These are phyloP conservation scores for Squalus acanthias DNA, from an alignment of 2,797 vertebrate genomes.

Conservation along the genomic window DNA sequence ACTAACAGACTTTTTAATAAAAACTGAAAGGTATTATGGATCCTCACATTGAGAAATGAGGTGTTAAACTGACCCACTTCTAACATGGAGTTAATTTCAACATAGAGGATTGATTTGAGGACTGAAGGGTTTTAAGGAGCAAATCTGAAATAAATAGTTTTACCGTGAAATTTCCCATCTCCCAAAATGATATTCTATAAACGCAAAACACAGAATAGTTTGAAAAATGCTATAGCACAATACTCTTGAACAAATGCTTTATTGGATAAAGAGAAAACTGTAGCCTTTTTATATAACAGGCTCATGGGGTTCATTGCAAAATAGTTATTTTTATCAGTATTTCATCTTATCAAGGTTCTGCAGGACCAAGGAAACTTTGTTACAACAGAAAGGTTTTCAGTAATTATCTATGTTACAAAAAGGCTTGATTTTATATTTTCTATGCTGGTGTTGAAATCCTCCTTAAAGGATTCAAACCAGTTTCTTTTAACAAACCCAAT, in stretches of 20 bases:
- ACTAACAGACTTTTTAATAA: background rate
- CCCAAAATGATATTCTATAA: background rate
- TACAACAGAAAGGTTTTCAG: background rate
- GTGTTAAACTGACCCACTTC: background rate
- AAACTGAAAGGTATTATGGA: background rate
- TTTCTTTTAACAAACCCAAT: background rate
- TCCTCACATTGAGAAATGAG: background rate
- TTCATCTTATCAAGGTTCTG: background rate
- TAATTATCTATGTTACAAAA: background rate
- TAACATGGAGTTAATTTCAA: background rate
- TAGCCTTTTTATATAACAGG: background rate
- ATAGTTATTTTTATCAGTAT: background rate
- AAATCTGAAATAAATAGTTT: background rate
- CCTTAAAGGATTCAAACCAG: background rate
- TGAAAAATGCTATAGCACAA: background rate
- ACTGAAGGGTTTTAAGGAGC: background rate
- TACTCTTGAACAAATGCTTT: background rate
- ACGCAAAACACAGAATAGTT: background rate
- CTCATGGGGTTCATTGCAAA: background rate
- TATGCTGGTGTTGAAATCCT: background rate
- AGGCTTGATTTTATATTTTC: background rate
- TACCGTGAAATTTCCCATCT: background rate
- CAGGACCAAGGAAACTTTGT: background rate
- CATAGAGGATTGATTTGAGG: background rate
- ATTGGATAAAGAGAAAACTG: background rate